Base-by-base conservation (phyloP, 2,113 vertebrate species). In the Lanius collurio region DNA sequence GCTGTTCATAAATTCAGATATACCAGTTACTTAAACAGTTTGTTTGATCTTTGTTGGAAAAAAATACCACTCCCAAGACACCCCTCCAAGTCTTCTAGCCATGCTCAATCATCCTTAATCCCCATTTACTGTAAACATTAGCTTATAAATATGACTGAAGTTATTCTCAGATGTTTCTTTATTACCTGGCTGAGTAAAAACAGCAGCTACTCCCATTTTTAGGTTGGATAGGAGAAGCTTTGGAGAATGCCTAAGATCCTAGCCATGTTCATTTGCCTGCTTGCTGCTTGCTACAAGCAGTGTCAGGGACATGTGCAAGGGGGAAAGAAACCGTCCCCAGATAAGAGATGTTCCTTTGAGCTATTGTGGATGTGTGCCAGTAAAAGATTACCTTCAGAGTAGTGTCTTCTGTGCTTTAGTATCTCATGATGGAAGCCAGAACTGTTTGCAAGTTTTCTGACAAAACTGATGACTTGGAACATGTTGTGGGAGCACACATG, bases 271-370 rank as follows among this genome's bases (percentile, higher is more conserved):
- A 21, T 71, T 74, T 82, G 12, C 39, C 30, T 85, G 8, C 30
- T 79, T 7, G 0, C 19, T 89, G 13, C 19, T 42, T 1, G 0
- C 10, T 55, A 16, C 11, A 24, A 31, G 13, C 28, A 35, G 6
- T 67, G 17, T 75, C 53, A 63, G 50, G 11, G 27, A 75, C 42
- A 65, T 50, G 5, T 7, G 3, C 15, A 10, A 21, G 3, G 22
- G 14, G 6, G 13, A 7, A 3, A 37, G 33, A 20, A 50, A 9
- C 50, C 1, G 4, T 75, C 30, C 76, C 20, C 37, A 69, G 20
- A 13, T 46, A 62, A 55, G 35, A 77, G 8, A 8, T 47, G n/a
- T 24, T 80, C 11, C 56, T 90, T 50, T 33, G 35, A 74, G n/a
- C 21, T 50, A 0, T 2, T 65, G 10, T 39, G 22, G 46, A 14